Conservation (phyloP, 2,113 vertebrate species). For the Coracopsis vasa region DNA sequence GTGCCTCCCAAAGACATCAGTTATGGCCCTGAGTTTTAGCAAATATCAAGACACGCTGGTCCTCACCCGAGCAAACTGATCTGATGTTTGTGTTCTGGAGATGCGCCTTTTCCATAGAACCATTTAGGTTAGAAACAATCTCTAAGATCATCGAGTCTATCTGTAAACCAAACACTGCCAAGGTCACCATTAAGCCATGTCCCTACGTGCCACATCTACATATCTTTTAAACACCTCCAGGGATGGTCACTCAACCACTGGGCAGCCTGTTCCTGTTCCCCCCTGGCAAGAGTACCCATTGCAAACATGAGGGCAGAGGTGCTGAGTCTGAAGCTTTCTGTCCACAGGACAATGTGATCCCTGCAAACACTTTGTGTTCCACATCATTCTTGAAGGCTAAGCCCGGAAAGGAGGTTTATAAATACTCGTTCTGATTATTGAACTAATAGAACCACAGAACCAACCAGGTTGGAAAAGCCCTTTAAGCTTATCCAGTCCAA, state of each 20-base stretch:
- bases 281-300: not conserved
- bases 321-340: not conserved
- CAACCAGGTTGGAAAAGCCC: not conserved
- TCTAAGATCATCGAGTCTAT: not conserved
- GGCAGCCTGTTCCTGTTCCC: not conserved
- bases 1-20: not conserved
- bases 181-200: not conserved
- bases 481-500: not conserved
- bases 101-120: accelerated
- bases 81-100: not conserved
- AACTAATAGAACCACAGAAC: not conserved
- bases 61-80: not conserved
- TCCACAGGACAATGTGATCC: not conserved
- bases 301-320: not conserved
- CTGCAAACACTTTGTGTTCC: not conserved
- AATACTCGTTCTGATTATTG: accelerated
- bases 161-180: not conserved
- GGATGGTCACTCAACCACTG: not conserved
- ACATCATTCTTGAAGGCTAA: not conserved
- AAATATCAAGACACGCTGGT: accelerated
- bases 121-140: not conserved
- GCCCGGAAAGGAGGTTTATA: accelerated
- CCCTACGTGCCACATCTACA: too few species aligned
- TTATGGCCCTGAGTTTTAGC: not conserved
- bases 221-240: not conserved